A percentile compares a stretch with the other conserved stretches of the same genome.
These are phyloP conservation scores for Holothuria leucospilota DNA, from an alignment of 53 echinoderm and acorn worm species.

Conservation along the genomic window DNA sequence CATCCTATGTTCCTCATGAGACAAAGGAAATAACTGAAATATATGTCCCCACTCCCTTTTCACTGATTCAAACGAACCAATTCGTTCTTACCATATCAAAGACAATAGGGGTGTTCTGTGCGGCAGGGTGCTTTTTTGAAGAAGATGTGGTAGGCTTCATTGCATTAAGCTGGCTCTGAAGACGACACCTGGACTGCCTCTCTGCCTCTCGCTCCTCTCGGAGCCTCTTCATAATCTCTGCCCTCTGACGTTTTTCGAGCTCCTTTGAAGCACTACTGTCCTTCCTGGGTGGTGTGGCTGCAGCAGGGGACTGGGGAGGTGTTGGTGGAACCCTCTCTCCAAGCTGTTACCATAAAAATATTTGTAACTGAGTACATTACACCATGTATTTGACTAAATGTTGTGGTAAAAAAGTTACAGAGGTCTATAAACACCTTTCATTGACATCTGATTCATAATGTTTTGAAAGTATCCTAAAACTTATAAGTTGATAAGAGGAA, in stretches of 20 bases:
- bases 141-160: slow-evolving; percentile 68
- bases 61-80: neutral
- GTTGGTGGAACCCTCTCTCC: slow-evolving; percentile 55
- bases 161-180: slow-evolving; percentile 79
- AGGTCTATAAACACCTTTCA: too few species aligned
- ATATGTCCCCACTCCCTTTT: too few species aligned
- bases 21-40: too few species aligned
- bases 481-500: too few species aligned
- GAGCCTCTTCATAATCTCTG: slow-evolving; percentile 61
- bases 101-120: slow-evolving; percentile 72
- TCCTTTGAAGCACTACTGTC: slow-evolving; percentile 15
- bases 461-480: too few species aligned
- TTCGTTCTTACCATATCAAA: slow-evolving; percentile 80
- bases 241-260: slow-evolving; percentile 37
- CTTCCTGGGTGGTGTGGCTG: slow-evolving; percentile 40
- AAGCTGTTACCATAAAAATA: too few species aligned
- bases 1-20: too few species aligned
- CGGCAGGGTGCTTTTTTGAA: slow-evolving; percentile 62
- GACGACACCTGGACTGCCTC: slow-evolving; percentile 68
- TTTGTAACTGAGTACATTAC: too few species aligned
- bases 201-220: slow-evolving; percentile 87
- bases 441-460: too few species aligned
- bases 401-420: too few species aligned
- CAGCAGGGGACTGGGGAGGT: slow-evolving; percentile 72
- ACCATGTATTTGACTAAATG: too few species aligned